A percentile compares a stretch with the other conserved stretches of the same genome.
These are phyloP conservation scores for Aleiodes sp. DNA, from an alignment of 1,140 invertebrate species.

Conservation along the genomic window DNA sequence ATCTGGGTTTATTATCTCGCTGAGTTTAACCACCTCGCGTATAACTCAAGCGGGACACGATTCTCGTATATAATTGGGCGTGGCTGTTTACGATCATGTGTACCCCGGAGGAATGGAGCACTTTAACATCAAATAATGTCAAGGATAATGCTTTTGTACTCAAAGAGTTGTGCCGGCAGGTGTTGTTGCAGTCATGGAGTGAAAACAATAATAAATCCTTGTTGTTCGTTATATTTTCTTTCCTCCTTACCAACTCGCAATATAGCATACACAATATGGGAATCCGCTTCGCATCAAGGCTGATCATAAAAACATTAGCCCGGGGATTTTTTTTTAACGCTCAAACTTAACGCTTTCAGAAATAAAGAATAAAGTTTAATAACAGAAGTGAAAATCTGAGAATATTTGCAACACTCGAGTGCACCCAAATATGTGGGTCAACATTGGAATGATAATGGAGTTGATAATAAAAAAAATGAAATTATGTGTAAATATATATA, in stretches of 20 bases:
- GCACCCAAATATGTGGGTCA: neutral
- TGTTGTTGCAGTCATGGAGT: neutral
- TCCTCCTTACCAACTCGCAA: too few relatives aligned
- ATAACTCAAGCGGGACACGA: constrained; percentile 6
- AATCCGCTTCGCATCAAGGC: constrained; percentile 3
- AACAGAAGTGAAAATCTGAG: neutral
- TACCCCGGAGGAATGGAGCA: neutral
- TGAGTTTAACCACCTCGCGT: neutral
- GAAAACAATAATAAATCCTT: neutral
- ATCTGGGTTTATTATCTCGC: neutral
- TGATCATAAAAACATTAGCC: constrained; percentile 6
- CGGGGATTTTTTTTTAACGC: neutral
- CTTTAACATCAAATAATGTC: neutral
- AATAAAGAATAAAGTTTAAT: neutral
- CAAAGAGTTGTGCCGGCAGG: neutral
- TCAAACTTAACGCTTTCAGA: neutral
- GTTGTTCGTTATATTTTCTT: neutral
- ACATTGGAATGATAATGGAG: constrained; percentile 8
- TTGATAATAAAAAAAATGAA: constrained; percentile 43
- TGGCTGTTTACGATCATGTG: neutral
- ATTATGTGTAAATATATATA: too few relatives aligned
- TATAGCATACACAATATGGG: too few relatives aligned
- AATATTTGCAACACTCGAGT: neutral
- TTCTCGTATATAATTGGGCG: neutral
- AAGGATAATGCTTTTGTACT: neutral